Evolutionary conservation across 2,888 invertebrate genomes (phyloP).

Genomic region (Malthinus flaveolus): DNA sequence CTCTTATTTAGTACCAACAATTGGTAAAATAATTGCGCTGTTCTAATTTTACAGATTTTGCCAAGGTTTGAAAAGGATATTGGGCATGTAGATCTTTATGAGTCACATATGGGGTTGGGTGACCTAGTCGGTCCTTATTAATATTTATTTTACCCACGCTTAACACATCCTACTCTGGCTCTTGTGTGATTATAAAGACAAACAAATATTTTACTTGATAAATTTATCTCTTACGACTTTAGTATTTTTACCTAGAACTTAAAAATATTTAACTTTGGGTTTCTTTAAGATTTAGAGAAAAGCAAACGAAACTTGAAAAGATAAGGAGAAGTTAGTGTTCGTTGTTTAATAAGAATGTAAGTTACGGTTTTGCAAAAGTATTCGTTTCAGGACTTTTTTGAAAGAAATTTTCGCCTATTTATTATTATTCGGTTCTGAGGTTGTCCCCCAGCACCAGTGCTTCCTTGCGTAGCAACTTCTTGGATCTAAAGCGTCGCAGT

Average conservation of each 20-base stretch:
- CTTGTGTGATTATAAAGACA: conserved; percentile 34
- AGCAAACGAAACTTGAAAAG: too few relatives aligned
- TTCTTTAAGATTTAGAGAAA: too few relatives aligned
- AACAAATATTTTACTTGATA: conserved; percentile 44
- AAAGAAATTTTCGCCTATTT: too few relatives aligned
- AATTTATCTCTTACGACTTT: conserved; percentile 35
- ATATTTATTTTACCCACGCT: conserved; percentile 46
- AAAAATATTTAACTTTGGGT: not conserved
- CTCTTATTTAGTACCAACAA: not conserved
- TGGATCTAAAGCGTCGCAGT: too few relatives aligned
- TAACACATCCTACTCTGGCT: conserved; percentile 35
- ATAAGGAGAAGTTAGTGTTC: too few relatives aligned
- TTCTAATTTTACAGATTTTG: not conserved
- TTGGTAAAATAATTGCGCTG: not conserved
- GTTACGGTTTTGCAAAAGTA: too few relatives aligned
- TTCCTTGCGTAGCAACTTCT: too few relatives aligned
- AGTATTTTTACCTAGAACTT: conserved; percentile 4
- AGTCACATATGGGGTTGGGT: conserved; percentile 35
- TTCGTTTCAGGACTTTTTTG: too few relatives aligned
- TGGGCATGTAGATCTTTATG: not conserved
- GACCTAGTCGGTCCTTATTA: conserved; percentile 33
- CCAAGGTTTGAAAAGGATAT: not conserved
- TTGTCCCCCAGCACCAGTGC: too few relatives aligned
- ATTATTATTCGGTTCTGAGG: too few relatives aligned
- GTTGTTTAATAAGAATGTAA: too few relatives aligned